A percentile compares a stretch with the other conserved stretches of the same genome.
Conservation (phyloP, 2,113 vertebrate species). For the Clarias gariepinus region DNA sequence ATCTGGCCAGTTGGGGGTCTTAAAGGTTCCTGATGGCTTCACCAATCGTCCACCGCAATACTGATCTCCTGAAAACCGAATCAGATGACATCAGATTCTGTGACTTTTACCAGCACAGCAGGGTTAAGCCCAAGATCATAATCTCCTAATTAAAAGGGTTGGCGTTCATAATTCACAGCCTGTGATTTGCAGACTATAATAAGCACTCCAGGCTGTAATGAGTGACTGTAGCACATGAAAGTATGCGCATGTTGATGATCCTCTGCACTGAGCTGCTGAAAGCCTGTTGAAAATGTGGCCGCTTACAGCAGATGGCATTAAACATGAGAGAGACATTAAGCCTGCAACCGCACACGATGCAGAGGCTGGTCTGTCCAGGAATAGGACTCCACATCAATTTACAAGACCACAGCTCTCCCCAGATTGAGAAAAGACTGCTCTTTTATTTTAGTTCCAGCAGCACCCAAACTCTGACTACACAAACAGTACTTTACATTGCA, state of each 20-base stretch:
- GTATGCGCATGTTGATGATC: constrained; percentile 10
- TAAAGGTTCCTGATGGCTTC: constrained; percentile 85
- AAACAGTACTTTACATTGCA: neutral
- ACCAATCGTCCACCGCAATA: constrained; percentile 92
- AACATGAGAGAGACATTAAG: constrained; percentile 35
- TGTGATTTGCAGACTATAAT: constrained; percentile 22
- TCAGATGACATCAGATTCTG: constrained; percentile 2
- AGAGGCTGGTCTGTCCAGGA: neutral
- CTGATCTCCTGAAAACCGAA: constrained; percentile 82
- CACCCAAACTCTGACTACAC: neutral
- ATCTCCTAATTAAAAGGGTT: constrained; percentile 30
- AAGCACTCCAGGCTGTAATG: constrained; percentile 29
- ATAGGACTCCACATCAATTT: neutral
- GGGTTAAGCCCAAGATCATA: constrained; percentile 1
- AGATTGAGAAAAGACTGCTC: neutral
- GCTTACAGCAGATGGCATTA: constrained; percentile 16
- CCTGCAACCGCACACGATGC: constrained; percentile 36
- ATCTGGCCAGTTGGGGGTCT: constrained; percentile 97
- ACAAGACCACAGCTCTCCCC: constrained; percentile 13
- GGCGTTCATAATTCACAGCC: constrained; percentile 13
- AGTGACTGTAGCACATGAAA: constrained; percentile 31
- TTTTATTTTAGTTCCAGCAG: neutral
- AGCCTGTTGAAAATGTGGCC: constrained; percentile 36
- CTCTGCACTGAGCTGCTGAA: constrained; percentile 2
- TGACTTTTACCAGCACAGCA: neutral